phyloP scores from a whole-genome alignment of 2,113 vertebrate species.

The Toxotes chatareus region DNA sequence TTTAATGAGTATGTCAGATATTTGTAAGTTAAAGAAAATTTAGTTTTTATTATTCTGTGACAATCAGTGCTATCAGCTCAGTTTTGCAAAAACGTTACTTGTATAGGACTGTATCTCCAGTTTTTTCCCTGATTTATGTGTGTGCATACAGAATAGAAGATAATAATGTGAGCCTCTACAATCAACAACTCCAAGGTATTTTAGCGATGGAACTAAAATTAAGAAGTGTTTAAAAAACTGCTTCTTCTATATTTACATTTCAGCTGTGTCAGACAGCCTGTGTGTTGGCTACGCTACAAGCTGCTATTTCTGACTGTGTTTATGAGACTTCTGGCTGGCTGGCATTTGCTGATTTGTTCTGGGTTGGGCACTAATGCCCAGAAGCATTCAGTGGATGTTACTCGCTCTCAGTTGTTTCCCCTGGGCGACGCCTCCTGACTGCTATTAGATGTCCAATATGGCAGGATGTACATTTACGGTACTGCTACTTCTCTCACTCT shows the following conservation, averaged over 20 bases:
- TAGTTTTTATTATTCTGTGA: not conserved
- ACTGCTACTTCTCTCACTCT: conserved; percentile 5
- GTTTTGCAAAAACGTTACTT: not conserved
- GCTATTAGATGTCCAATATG: conserved; percentile 28
- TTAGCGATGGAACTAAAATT: not conserved
- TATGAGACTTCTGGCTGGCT: conserved; percentile 57
- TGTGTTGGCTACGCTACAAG: conserved; percentile 29
- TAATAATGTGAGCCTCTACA: not conserved
- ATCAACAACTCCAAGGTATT: conserved; percentile 13
- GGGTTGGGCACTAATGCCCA: conserved; percentile 61
- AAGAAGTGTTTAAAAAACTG: conserved; percentile 18
- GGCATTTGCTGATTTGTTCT: conserved; percentile 52
- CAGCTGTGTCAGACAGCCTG: conserved; percentile 26
- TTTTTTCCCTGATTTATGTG: not conserved
- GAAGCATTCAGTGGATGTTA: conserved; percentile 48
- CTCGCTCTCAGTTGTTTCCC: conserved; percentile 47
- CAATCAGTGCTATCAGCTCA: not conserved
- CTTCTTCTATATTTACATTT: conserved; percentile 45
- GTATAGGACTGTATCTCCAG: too few relatives aligned
- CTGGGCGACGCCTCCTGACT: conserved; percentile 34
- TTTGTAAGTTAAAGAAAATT: not conserved
- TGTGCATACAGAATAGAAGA: not conserved
- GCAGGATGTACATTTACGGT: conserved; percentile 12
- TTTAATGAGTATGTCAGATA: not conserved
- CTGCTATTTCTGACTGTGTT: conserved; percentile 72